Evolutionary conservation across 2,797 vertebrate genomes (phyloP).

Genomic region (Mormyrus hasselquistii): DNA sequence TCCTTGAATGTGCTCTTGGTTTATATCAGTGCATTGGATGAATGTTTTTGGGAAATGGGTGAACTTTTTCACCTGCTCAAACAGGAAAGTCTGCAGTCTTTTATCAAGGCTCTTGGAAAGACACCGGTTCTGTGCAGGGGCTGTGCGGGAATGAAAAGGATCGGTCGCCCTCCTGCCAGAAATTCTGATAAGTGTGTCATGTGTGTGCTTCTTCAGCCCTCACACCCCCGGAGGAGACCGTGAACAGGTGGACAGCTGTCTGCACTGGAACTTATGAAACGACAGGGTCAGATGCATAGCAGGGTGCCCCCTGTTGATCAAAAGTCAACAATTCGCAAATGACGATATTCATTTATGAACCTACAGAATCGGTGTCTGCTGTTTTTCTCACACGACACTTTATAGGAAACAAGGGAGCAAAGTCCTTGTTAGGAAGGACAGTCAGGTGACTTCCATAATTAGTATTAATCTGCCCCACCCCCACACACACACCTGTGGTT

Average conservation of each 20-base stretch:
- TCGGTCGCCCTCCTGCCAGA: neutral
- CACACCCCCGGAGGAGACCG: neutral
- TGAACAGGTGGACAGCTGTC: neutral
- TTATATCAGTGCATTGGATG: neutral
- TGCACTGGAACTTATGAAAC: neutral
- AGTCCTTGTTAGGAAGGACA: neutral
- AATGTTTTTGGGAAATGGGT: neutral
- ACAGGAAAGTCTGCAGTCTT: neutral
- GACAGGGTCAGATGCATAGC: neutral
- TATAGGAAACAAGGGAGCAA: neutral
- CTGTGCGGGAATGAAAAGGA: neutral
- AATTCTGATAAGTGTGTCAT: neutral
- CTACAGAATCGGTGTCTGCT: neutral
- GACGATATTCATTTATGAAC: neutral
- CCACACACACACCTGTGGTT: neutral
- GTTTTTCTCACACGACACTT: neutral
- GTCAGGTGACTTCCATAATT: neutral
- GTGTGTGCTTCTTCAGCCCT: neutral
- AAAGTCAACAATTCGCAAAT: neutral
- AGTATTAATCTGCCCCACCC: neutral
- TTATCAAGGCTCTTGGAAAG: neutral
- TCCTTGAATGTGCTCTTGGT: neutral
- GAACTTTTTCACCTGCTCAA: neutral
- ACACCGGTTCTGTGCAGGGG: neutral
- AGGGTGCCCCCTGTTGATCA: neutral